Evolutionary conservation across 1,140 invertebrate genomes (phyloP), one percentile per base, ranked within the genome.

Genomic region (Triops cancriformis): DNA sequence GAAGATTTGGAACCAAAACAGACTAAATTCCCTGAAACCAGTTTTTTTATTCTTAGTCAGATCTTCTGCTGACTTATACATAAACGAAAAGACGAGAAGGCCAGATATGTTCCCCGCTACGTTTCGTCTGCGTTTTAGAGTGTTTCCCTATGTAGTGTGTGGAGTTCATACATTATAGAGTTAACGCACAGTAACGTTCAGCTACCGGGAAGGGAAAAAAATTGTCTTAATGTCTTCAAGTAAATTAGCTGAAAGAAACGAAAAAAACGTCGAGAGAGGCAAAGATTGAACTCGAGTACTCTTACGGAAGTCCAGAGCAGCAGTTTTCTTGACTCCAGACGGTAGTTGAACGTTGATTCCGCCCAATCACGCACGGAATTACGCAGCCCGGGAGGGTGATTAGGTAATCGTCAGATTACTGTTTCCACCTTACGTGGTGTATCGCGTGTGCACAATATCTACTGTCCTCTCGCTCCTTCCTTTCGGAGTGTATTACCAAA

Each of bases 1-100:
- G 14, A 23, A 64, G 51, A 64, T 64, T 64, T 64, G 51, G 51
- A 64, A 18, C 51, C 51, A 64, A 64, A 64, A 64, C 51, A 64
- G 51, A 64, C 51, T 64, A 64, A 9, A 64, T 14, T 64, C 51
- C 2, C 51, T 9, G 51, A 14, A 64, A n/a, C 51, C 1, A 23
- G 51, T 9, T 5, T 18, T 64, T 64, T 64, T 64, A 10, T 64
- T 64, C 51, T 23, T 64, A 6, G 23, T 23, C 51, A 64, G 9
- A 23, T 64, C 51, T 64, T 64, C 14, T 64, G 18, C 23, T 64
- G 14, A 64, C 51, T 18, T 64, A 18, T 18, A 18, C 10, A 14
- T 18, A 18, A 23, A 0, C 10, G 23, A 23, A 64, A n/a, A 64
- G 51, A 64, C 51, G 14, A 18, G 51, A 23, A 64, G 18, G 51